Base-by-base conservation (phyloP, 2,888 invertebrate species). In the Hirtodrosophila confusa region DNA sequence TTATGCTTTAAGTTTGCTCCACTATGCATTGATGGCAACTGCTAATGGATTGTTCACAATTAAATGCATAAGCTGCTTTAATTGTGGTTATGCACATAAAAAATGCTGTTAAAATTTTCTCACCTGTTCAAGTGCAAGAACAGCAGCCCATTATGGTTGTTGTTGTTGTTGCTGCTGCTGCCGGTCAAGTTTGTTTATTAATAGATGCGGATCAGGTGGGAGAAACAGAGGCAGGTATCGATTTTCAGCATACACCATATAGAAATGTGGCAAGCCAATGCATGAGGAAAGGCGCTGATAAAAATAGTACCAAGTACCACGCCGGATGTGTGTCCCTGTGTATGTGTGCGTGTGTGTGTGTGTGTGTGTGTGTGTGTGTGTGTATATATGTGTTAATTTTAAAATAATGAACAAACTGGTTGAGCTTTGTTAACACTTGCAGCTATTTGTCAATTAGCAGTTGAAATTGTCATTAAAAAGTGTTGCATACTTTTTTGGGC, bases 391-490 rank as follows among this genome's bases (percentile, higher is more conserved):
- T 69, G 85, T 71, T 75, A 75, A 86, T 82, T 82, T 82, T 67
- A 84, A 86, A 84, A 72, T 75, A 68, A 80, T 86, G 80, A 71
- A 70, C 53, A 69, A 86, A 69, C 65, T 45, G 39, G 12, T 35
- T 55, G 76, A 53, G 58, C 47, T 56, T 53, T 47, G 39, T 45
- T 58, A 44, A 31, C 53, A 47, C 56, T 68, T 51, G 40, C 61
- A 60, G 40, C 39, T 53, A 48, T 66, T 54, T 45, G 45, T 54
- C 75, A 78, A 68, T 62, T 63, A 70, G 17, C 17, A 17, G 37
- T 27, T 37, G 9, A 48, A 56, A 69, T 48, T 60, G 48, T 11
- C n/a, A 49, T 54, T 48, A 48, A 64, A 60, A 53, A 27, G 41
- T 39, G 35, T 50, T 55, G 77, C 77, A 61, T 56, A 68, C 68